Base-by-base conservation (phyloP, 1,140 invertebrate species). In the Phymastichus coffea region DNA sequence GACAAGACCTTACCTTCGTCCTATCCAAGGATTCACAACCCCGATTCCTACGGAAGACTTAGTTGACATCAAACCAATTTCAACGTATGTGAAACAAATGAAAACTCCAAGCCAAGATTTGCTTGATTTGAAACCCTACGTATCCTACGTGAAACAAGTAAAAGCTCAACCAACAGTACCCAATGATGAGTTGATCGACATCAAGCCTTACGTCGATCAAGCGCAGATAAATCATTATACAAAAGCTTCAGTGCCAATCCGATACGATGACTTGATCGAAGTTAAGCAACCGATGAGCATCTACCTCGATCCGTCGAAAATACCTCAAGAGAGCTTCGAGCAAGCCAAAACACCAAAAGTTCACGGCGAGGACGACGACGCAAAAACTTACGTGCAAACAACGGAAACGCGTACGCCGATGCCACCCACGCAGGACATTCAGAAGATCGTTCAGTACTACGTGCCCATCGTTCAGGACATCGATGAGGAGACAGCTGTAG, bases 381-480 rank as follows among this genome's bases (percentile, higher is more conserved):
- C 30, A 1, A 26, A 22, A 12, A 37, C 41, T 17, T 35, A 40
- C 3, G 10, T 17, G 0, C n/a, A 40, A 3, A 4, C 25, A 2
- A 2, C 44, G 22, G 20, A 14, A 15, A 9, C 19, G 7, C 51
- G 9, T 23, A n/a, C 7, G 9, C 20, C 26, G 3, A 43, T 4
- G 33, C n/a, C 25, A 19, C 19, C 30, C n/a, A 33, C 44, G 12
- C 4, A 52, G 0, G 66, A 68, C 1, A 65, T 55, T 14, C 59
- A 77, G 4, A 70, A 76, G 53, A 33, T 75, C 2, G 51, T 74
- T 0, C 62, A 79, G 22, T 80, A 77, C 49, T 76, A 78, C 20
- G 57, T 69, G 0, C 74, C 75, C 0, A 53, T 72, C 7, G 48
- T 74, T 14, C 72, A 77, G 25, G 71, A 78, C 8, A 65, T 76